phyloP scores from a whole-genome alignment of 2,113 vertebrate genomes.

The Cyprinodon tularosa region DNA sequence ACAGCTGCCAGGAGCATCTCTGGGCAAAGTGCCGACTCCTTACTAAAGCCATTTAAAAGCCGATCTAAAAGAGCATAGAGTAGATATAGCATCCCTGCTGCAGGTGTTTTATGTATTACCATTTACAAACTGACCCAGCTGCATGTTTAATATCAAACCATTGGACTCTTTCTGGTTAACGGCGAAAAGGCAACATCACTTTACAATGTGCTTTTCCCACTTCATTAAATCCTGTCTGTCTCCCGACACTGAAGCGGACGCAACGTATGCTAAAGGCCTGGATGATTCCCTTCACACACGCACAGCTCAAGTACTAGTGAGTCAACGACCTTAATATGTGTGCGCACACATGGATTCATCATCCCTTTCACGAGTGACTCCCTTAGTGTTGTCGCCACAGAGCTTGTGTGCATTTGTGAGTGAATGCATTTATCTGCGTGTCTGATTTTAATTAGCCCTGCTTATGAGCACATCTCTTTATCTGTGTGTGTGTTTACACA shows the following conservation, averaged over 20 bases:
- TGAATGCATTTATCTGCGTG: conserved; percentile 3
- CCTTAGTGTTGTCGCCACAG: not conserved
- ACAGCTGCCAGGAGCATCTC: not conserved
- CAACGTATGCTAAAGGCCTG: conserved; percentile 22
- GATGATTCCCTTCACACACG: conserved; percentile 24
- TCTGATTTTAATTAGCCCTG: conserved; percentile 17
- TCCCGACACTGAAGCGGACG: conserved; percentile 5
- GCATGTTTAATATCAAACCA: conserved; percentile 1
- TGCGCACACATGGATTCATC: conserved; percentile 15
- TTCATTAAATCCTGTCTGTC: conserved; percentile 15
- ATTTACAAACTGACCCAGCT: not conserved
- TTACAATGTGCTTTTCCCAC: conserved; percentile 2
- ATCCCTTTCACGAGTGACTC: conserved; percentile 10
- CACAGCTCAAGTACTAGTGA: conserved; percentile 33
- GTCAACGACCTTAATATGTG: conserved; percentile 52
- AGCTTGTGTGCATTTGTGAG: conserved; percentile 7
- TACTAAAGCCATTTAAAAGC: not conserved
- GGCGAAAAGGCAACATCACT: not conserved
- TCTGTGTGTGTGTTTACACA: conserved; percentile 29
- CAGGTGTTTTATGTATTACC: not conserved
- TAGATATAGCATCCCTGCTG: not conserved
- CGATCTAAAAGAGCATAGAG: not conserved
- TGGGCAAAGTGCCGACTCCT: not conserved
- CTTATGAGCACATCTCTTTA: not conserved
- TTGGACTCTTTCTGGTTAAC: not conserved